Evolutionary conservation across 2,888 invertebrate genomes (phyloP).

Genomic region (Phorcus lineatus): DNA sequence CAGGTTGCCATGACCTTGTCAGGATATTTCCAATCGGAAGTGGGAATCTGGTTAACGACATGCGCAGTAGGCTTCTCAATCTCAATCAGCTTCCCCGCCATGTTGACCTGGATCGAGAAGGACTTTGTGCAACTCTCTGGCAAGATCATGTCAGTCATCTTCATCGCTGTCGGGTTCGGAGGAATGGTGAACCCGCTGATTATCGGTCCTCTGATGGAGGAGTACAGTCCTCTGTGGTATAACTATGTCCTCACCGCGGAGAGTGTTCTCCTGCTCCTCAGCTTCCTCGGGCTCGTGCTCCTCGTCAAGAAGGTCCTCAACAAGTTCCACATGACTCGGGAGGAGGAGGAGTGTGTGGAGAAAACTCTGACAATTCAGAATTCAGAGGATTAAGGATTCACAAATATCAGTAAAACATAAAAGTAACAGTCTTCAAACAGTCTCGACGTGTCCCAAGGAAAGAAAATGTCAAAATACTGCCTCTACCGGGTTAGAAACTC

Average conservation of each 20-base stretch:
- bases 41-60: constrained; percentile 45
- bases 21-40: constrained; percentile 27
- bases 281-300: neutral
- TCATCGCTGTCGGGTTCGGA: constrained; percentile 43
- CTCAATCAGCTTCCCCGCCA: constrained; percentile 49
- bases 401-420: too few species aligned
- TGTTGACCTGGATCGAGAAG: constrained; percentile 55
- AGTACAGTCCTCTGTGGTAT: constrained; percentile 44
- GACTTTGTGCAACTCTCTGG: constrained; percentile 48
- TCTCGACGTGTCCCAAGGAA: too few species aligned
- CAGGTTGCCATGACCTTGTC: constrained; percentile 34
- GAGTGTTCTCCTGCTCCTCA: constrained; percentile 7
- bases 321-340: neutral
- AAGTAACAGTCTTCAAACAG: too few species aligned
- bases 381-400: too few species aligned
- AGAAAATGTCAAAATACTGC: too few species aligned
- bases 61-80: constrained; percentile 46
- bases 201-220: constrained; percentile 51
- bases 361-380: too few species aligned
- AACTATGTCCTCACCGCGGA: constrained; percentile 42
- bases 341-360: too few species aligned
- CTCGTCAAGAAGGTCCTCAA: neutral
- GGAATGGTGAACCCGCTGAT: constrained; percentile 50
- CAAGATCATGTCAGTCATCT: constrained; percentile 46
- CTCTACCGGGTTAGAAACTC: too few species aligned